A percentile compares a stretch with the other conserved stretches of the same genome.
Evolutionary conservation across 1,140 invertebrate species (phyloP).

Genomic region (Papilio xuthus): DNA sequence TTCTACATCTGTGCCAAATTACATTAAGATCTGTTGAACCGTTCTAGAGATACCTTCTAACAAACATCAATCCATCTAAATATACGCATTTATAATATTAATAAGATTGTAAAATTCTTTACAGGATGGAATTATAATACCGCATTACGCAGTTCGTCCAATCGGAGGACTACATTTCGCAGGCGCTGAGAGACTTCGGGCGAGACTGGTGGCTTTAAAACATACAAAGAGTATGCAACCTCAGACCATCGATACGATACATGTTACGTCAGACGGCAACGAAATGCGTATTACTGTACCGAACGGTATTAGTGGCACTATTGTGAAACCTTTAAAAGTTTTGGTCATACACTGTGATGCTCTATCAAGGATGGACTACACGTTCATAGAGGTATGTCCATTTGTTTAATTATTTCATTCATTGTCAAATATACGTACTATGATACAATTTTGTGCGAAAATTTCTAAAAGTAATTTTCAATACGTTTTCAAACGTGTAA

Average conservation of each 20-base stretch:
- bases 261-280: slow-evolving; percentile 47
- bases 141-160: slow-evolving; percentile 65
- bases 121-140: slow-evolving; percentile 59
- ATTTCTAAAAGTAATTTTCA: too few relatives aligned
- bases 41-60: too few relatives aligned
- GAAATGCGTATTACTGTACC: slow-evolving; percentile 33
- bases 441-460: too few relatives aligned
- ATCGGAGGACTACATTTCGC: slow-evolving; percentile 71
- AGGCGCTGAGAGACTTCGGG: slow-evolving; percentile 66
- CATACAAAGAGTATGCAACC: slow-evolving; percentile 45
- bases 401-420: slow-evolving; percentile 19
- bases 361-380: slow-evolving; percentile 67
- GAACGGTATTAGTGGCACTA: slow-evolving; percentile 38
- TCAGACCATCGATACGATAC: slow-evolving; percentile 50
- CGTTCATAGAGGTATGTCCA: slow-evolving; percentile 67
- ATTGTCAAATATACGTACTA: background rate
- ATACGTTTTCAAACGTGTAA: too few relatives aligned
- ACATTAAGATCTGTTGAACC: too few relatives aligned
- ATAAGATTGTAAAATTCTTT: slow-evolving; percentile 20
- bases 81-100: too few relatives aligned
- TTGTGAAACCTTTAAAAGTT: slow-evolving; percentile 47
- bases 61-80: too few relatives aligned
- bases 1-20: too few relatives aligned
- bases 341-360: slow-evolving; percentile 69
- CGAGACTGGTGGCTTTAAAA: slow-evolving; percentile 55